Evolutionary conservation across 1,140 invertebrate genomes (phyloP), one percentile per base, ranked within the genome.

Genomic region (Drosophila insularis): DNA sequence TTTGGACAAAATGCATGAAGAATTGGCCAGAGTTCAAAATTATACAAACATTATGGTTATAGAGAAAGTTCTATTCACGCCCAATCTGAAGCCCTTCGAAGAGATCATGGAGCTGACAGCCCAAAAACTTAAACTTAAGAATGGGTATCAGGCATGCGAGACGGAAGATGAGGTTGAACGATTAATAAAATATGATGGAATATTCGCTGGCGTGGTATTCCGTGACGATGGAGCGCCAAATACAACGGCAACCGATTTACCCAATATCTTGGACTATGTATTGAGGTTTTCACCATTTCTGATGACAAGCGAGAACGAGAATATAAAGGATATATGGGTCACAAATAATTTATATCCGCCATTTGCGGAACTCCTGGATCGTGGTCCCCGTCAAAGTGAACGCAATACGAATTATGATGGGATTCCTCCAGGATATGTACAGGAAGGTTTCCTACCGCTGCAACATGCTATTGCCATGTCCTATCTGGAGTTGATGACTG

Each of bases 381-480:
- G 17, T 4, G 43, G 43, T 11, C 43, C 43, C 2, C 43, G 43
- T 10, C 10, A 8, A 10, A 50, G 17, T 21, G 7, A 19, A 21
- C 43, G 19, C 8, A 50, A 50, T 50, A 50, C 43, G 19, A 11
- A 50, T 50, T 50, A 17, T 11, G 3, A 1, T 1, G 43, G 43
- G 19, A 19, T 21, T 1, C 43, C 43, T 8, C 17, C 43, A 50
- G 43, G 43, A 21, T 50, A 50, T 21, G 3, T 50, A 21, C 43
- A 50, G 21, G 43, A 50, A 10, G 43, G 43, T 21, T 50, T 50
- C 19, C 8, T 50, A n/a, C 43, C 43, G 0, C 17, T 50, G 19
- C 43, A 50, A 50, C 43, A 50, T 50, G 43, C 43, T 2, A 50
- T 50, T 50, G 19, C 43, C 17, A 50, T 50, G 43, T 21, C 43